These are phyloP conservation scores for Arenaria interpres DNA, from an alignment of 2,113 vertebrate species.

Conservation along the genomic window DNA sequence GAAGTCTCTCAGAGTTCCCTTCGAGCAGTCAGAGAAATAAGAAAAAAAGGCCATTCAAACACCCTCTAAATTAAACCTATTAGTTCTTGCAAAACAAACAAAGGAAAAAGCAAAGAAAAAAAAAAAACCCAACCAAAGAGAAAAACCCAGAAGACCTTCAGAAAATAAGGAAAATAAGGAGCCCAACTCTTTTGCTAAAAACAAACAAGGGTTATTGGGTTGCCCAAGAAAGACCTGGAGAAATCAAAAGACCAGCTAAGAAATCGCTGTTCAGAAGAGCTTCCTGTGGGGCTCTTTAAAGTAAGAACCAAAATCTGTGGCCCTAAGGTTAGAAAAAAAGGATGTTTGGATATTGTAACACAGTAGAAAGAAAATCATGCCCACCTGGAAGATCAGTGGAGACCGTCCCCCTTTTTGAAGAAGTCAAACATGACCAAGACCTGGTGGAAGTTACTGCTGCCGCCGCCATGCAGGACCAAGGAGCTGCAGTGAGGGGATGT, in stretches of 20 bases:
- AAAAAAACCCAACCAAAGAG: not conserved
- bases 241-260: not conserved
- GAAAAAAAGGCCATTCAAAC: not conserved
- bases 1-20: not conserved
- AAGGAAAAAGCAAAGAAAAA: not conserved
- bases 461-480: not conserved
- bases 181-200: not conserved
- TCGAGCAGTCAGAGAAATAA: not conserved
- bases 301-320: not conserved
- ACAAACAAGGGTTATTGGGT: not conserved
- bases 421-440: not conserved
- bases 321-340: not conserved
- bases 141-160: not conserved
- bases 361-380: not conserved
- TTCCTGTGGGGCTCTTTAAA: not conserved
- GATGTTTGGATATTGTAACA: not conserved
- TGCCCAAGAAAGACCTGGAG: not conserved
- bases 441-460: not conserved
- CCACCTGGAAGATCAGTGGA: not conserved
- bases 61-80: not conserved
- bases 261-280: not conserved
- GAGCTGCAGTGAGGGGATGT: not conserved
- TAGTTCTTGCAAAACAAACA: not conserved
- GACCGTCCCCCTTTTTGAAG: not conserved
- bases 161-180: not conserved